A percentile compares a stretch with the other conserved stretches of the same genome.
phyloP scores from a whole-genome alignment of 2,888 invertebrate genomes.

The Globia sparganii region DNA sequence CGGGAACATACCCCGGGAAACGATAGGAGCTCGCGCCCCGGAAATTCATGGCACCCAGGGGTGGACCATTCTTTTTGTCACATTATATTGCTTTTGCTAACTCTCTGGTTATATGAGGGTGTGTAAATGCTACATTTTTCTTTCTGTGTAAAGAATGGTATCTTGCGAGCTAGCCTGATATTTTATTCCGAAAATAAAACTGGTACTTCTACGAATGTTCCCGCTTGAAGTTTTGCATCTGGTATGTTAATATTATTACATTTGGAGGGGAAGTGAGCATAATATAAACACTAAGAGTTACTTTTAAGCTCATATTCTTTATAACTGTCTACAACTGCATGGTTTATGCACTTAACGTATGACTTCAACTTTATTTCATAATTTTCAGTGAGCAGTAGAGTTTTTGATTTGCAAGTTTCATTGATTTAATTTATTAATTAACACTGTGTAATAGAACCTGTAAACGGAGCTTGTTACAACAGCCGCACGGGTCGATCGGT shows the following conservation, averaged over 20 bases:
- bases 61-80: slow-evolving; percentile 64
- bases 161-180: slow-evolving; percentile 21
- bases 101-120: slow-evolving; percentile 51
- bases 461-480: too few relatives aligned
- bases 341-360: slow-evolving; percentile 11
- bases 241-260: background rate
- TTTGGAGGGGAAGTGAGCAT: background rate
- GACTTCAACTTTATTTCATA: slow-evolving; percentile 6
- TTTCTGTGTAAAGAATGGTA: slow-evolving; percentile 38
- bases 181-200: slow-evolving; percentile 39
- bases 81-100: slow-evolving; percentile 62
- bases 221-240: slow-evolving; percentile 10
- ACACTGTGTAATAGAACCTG: background rate
- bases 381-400: slow-evolving; percentile 8
- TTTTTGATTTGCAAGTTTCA: background rate
- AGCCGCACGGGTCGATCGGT: background rate
- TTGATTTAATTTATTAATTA: background rate
- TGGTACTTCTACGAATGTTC: slow-evolving; percentile 6
- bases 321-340: background rate
- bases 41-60: slow-evolving; percentile 69
- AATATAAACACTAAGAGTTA: slow-evolving; percentile 7
- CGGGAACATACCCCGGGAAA: slow-evolving; percentile 66
- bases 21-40: slow-evolving; percentile 68
- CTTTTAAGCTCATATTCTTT: background rate
- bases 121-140: slow-evolving; percentile 53